These are phyloP conservation scores for Erithacus rubecula DNA, from an alignment of 2,797 vertebrate genomes.

Conservation along the genomic window DNA sequence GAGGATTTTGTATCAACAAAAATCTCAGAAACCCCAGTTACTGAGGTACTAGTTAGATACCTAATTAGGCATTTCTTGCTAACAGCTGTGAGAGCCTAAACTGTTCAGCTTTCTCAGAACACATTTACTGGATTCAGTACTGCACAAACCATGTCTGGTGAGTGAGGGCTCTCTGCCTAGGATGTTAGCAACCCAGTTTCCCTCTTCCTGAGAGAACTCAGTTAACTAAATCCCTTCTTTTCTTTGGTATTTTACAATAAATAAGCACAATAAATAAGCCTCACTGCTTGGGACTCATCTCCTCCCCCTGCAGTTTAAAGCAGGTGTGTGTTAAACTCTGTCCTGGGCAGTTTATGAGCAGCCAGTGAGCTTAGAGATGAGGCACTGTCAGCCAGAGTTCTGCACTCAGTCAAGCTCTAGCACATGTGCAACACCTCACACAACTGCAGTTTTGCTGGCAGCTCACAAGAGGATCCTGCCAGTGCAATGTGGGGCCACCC, in stretches of 20 bases:
- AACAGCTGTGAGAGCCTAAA: not conserved
- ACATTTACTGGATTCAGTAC: not conserved
- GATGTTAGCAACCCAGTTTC: not conserved
- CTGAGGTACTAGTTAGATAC: not conserved
- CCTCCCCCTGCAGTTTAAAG: not conserved
- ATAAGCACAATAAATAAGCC: not conserved
- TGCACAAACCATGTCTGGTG: not conserved
- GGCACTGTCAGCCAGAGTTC: not conserved
- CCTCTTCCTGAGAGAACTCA: not conserved
- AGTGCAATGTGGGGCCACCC: not conserved
- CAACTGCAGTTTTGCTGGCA: not conserved
- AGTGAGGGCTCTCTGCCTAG: not conserved
- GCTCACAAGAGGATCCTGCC: not conserved
- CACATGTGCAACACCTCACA: not conserved
- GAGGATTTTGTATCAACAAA: not conserved
- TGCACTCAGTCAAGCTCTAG: not conserved
- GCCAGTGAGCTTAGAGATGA: not conserved
- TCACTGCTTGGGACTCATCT: not conserved
- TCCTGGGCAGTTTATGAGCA: not conserved
- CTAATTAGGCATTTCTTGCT: not conserved
- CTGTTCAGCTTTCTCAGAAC: not conserved
- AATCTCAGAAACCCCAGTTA: not conserved
- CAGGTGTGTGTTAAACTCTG: not conserved
- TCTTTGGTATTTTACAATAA: not conserved
- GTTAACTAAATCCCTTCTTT: not conserved